Percentiles rank a stretch among this genome's conserved stretches.
Conservation (phyloP, 2,797 vertebrate genomes). For the Leuciscus waleckii region DNA sequence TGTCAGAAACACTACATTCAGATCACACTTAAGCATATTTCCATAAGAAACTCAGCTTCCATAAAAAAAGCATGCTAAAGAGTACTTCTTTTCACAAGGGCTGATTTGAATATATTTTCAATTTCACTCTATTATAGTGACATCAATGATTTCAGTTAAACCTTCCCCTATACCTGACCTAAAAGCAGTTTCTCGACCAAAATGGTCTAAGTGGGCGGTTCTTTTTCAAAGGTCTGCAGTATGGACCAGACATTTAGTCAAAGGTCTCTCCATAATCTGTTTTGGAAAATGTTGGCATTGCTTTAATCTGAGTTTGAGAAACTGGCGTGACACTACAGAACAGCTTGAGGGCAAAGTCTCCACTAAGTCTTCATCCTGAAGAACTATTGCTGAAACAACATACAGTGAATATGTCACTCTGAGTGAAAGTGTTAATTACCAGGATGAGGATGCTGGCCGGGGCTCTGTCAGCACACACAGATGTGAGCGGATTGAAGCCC, state of each 20-base stretch:
- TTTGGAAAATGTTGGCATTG: background rate
- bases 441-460: conserved; percentile 81
- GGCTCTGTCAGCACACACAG: conserved; percentile 88
- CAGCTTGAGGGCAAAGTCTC: conserved; percentile 28
- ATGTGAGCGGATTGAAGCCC: conserved; percentile 88
- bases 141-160: background rate
- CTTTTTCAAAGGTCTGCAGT: background rate
- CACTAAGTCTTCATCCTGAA: conserved; percentile 8
- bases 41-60: background rate
- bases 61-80: background rate
- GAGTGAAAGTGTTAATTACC: conserved; percentile 75
- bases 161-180: too few relatives aligned
- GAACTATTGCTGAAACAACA: conserved; percentile 23
- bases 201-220: background rate
- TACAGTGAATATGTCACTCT: conserved; percentile 27
- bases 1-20: background rate
- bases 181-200: background rate
- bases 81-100: background rate
- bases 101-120: background rate
- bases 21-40: background rate
- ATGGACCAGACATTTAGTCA: background rate
- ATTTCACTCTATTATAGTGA: background rate
- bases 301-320: conserved; percentile 5
- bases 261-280: background rate
- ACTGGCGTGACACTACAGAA: conserved; percentile 13